These are phyloP conservation scores for Pseudococcus jackbeardsleyi DNA, from an alignment of 2,888 invertebrate species.

Conservation along the genomic window DNA sequence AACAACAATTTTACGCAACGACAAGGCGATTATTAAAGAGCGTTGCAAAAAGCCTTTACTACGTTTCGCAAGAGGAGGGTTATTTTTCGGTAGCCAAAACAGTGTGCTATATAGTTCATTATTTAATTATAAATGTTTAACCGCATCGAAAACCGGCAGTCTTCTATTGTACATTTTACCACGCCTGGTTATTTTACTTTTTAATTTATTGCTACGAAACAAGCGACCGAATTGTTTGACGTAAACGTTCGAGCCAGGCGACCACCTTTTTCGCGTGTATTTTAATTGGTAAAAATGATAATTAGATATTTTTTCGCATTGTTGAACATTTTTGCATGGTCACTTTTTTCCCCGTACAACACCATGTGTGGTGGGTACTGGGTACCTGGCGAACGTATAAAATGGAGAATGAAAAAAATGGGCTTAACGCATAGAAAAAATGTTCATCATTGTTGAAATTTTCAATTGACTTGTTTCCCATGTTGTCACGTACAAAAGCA, in stretches of 20 bases:
- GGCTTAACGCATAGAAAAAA: not conserved
- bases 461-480: not conserved
- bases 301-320: conserved; percentile 53
- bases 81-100: conserved; percentile 56
- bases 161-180: conserved; percentile 48
- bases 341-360: not conserved
- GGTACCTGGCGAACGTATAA: not conserved
- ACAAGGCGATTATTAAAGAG: conserved; percentile 38
- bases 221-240: conserved; percentile 47
- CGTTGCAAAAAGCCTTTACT: conserved; percentile 25
- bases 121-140: conserved; percentile 57
- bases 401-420: not conserved
- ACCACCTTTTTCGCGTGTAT: conserved; percentile 48
- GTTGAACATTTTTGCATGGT: conserved; percentile 38
- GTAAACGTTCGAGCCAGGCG: conserved; percentile 48
- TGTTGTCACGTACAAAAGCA: not conserved
- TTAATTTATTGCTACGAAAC: conserved; percentile 48
- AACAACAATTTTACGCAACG: conserved; percentile 28
- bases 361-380: too few species aligned
- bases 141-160: conserved; percentile 47
- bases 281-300: conserved; percentile 52
- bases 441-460: not conserved
- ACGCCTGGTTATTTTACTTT: conserved; percentile 56
- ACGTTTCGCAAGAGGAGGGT: conserved; percentile 25
- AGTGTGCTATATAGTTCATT: conserved; percentile 29